Evolutionary conservation across 2,113 vertebrate genomes (phyloP).

Genomic region (Neopipo cinnamomea): DNA sequence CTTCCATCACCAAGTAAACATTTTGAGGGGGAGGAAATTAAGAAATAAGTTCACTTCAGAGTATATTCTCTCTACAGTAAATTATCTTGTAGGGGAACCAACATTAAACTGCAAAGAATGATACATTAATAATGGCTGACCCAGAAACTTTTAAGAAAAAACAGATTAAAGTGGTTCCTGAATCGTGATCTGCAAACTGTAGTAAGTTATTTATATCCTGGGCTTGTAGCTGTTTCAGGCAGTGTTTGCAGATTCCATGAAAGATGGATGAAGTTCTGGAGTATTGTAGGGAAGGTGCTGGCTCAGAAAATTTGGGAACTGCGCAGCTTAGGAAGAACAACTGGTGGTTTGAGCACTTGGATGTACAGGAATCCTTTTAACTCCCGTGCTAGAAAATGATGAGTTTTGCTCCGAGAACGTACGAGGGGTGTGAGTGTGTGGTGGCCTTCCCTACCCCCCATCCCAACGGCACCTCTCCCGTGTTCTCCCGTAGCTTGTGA

Average conservation of each 20-base stretch:
- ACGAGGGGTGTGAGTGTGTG: accelerated
- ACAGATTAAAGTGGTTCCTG: not conserved
- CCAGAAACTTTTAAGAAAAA: not conserved
- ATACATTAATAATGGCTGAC: not conserved
- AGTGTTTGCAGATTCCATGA: not conserved
- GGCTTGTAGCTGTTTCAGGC: not conserved
- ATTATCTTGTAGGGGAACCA: not conserved
- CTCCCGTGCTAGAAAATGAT: not conserved
- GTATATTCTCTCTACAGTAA: not conserved
- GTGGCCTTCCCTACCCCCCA: not conserved
- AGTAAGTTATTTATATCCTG: not conserved
- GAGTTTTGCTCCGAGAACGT: accelerated
- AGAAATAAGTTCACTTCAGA: not conserved
- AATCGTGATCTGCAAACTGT: not conserved
- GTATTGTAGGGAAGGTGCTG: not conserved
- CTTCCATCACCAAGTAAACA: not conserved
- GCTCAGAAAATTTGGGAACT: not conserved
- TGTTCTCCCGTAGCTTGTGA: conserved; percentile 80
- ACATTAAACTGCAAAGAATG: not conserved
- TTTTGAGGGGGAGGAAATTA: accelerated
- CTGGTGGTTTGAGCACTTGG: not conserved
- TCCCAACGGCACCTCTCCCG: not conserved
- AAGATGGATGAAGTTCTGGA: not conserved
- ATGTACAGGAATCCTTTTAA: accelerated
- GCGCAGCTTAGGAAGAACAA: not conserved